Base-by-base conservation (phyloP, 1,140 invertebrate species). In the Drosophila oshimai region DNA sequence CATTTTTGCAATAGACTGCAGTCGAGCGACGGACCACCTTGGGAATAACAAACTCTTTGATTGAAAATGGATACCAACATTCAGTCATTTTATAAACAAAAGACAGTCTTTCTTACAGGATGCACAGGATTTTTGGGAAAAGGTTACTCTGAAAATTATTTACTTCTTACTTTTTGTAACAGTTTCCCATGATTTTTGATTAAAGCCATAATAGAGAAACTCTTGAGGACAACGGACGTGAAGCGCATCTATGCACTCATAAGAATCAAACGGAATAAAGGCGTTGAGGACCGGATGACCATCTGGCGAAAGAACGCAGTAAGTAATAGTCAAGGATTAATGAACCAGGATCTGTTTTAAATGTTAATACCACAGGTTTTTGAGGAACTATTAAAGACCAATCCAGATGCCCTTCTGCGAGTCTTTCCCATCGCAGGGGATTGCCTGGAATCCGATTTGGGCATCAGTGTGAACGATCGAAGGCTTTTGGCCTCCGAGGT, bases 171-270 rank as follows among this genome's bases (percentile, higher is more conserved):
- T 64, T 46, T 74, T n/a, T n/a, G n/a, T n/a, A n/a, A n/a, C n/a
- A n/a, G n/a, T n/a, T n/a, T n/a, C n/a, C n/a, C n/a, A n/a, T n/a
- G n/a, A n/a, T n/a, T n/a, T n/a, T n/a, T n/a, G n/a, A n/a, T n/a
- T n/a, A n/a, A n/a, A 93, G 92, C 92, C 3, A 89, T 97, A 6
- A 94, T 97, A 20, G 96, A 97, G 91, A 97, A 97, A 89, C 81
- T 97, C n/a, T 89, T 97, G 7, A 92, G 96, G 17, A 96, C 95
- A 90, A 84, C 95, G 0, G 93, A 94, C 6, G 91, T 97, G 1
- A 92, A 92, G 10, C 94, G 93, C 17, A 94, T 98, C 7, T 96
- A 96, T 74, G 78, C 97, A 4, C 90, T 98, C n/a, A n/a, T n/a
- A n/a, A n/a, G n/a, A 7, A 92, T 97, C 20, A 92, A 97, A 49